Evolutionary conservation across 37 sponge, comb jelly and placozoan species (phyloP).

Genomic region (Mnemiopsis leidyi): DNA sequence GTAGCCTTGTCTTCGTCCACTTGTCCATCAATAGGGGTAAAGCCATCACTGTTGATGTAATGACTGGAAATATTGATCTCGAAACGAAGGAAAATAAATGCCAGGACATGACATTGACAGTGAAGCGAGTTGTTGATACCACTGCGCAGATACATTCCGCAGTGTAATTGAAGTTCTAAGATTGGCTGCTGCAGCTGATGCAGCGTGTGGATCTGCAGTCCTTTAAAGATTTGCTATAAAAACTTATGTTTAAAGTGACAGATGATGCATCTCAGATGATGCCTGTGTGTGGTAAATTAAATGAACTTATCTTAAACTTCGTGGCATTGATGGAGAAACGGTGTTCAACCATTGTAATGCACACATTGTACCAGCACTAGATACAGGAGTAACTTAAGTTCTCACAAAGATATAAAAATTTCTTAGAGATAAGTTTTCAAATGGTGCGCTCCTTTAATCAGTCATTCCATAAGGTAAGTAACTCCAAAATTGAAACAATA

Average conservation of each 20-base stretch:
- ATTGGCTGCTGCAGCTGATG: neutral
- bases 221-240: neutral
- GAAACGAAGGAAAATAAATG: neutral
- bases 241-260: neutral
- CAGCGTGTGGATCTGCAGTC: neutral
- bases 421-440: neutral
- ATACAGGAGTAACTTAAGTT: neutral
- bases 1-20: neutral
- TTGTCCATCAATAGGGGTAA: neutral
- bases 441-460: no score
- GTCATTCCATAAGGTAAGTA: no score
- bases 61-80: neutral
- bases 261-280: neutral
- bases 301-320: neutral
- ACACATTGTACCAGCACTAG: neutral
- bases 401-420: neutral
- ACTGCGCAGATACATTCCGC: neutral
- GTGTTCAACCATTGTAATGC: neutral
- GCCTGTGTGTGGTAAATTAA: neutral
- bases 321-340: neutral
- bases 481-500: no score
- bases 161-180: neutral
- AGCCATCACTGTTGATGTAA: neutral
- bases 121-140: neutral
- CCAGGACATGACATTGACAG: neutral